Base-by-base conservation (phyloP, 2,888 invertebrate species). In the Alloscopus bannaensis region DNA sequence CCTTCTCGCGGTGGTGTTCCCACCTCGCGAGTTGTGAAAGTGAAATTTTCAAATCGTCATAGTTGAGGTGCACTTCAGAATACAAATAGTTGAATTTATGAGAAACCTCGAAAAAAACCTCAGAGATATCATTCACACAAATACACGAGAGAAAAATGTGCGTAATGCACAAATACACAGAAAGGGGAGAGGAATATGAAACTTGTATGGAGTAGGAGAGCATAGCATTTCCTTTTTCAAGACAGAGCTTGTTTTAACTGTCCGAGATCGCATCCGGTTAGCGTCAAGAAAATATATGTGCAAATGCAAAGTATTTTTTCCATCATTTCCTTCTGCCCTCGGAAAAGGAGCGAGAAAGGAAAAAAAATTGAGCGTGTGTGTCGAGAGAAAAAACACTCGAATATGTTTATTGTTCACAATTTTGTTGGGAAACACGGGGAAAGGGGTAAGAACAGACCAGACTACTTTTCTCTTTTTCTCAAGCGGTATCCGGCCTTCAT, bases 281-380 rank as follows among this genome's bases (percentile, higher is more conserved):
- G 78, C 71, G 78, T 78, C 78, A 78, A 78, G 71, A 78, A 78
- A 78, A 78, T 78, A 71, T 78, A 78, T 78, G 78, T 78, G 65
- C 59, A 71, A 65, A 78, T 70, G 69, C 77, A 77, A 77, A 77
- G 69, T 50, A 70, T 78, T 78, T 78, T 66, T 69, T 78, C 70
- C 70, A 60, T 20, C 70, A 78, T 78, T 71, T 78, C 78, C 78
- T 70, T 65, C 31, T 47, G 47, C 59, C 60, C 50, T 57, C n/a
- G n/a, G 47, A 28, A 55, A 6, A 8, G 36, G 36, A 36, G 13
- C 6, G 6, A 36, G 42, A 42, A 8, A 42, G 59, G 31, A 59
- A 59, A 45, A 68, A 77, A 78, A 71, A 77, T 26, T 75, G 59
- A 59, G 65, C 59, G 47, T 36, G 36, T 36, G 13, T 36, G 13